phyloP scores from a whole-genome alignment of 2,888 invertebrate genomes.

The Rutpela maculata region DNA sequence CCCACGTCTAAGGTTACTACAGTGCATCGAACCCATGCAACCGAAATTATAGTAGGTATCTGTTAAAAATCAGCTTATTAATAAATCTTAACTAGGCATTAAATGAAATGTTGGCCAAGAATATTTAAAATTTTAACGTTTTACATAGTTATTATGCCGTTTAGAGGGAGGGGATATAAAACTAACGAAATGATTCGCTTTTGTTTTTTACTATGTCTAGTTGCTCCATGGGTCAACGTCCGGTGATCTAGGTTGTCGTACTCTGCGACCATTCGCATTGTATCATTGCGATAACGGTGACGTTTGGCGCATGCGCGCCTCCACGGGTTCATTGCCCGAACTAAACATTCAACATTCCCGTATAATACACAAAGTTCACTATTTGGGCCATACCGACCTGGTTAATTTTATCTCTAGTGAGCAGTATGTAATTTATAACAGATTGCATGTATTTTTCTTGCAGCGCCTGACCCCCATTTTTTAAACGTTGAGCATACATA shows the following conservation, averaged over 20 bases:
- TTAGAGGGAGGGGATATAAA: conserved; percentile 10
- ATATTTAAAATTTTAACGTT: background rate
- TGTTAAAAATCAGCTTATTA: background rate
- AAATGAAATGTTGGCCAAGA: background rate
- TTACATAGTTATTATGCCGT: background rate
- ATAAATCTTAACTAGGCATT: background rate
- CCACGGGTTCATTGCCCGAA: conserved; percentile 34
- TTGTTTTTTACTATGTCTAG: conserved; percentile 44
- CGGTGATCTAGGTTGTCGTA: conserved; percentile 62
- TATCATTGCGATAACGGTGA: conserved; percentile 64
- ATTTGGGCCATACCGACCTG: conserved; percentile 60
- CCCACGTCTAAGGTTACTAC: conserved; percentile 57
- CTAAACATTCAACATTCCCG: conserved; percentile 33
- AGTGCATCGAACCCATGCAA: conserved; percentile 54
- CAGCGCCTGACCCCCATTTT: conserved; percentile 30
- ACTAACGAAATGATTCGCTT: conserved; percentile 40
- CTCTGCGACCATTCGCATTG: conserved; percentile 58
- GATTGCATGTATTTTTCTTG: conserved; percentile 29
- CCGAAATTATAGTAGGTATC: conserved; percentile 7
- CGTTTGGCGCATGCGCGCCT: conserved; percentile 50
- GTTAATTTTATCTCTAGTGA: conserved; percentile 53
- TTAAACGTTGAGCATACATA: background rate
- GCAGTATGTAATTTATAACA: conserved; percentile 36
- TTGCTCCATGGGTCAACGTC: conserved; percentile 55
- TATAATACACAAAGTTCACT: conserved; percentile 61